Base-by-base conservation (phyloP, 1,140 invertebrate species). In the Microplitis demolitor region DNA sequence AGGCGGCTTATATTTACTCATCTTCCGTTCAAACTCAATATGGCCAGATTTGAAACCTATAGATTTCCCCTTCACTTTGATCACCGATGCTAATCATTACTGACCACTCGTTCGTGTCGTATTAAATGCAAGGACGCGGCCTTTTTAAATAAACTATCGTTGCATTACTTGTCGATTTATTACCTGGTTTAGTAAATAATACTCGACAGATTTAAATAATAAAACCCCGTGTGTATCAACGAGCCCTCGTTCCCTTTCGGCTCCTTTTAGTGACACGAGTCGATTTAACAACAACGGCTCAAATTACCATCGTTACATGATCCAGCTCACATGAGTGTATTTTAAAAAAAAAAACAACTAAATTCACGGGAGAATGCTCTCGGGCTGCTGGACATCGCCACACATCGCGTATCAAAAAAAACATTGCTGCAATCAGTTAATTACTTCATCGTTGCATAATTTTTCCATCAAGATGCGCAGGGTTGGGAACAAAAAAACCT, bases 311-410 rank as follows among this genome's bases (percentile, higher is more conserved):
- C 45, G 45, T 51, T 56, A 56, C 14, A 14, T 56, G 54, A 56
- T 56, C 54, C 56, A 60, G 9, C 31, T 31, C 4, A 8, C 11
- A 61, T 34, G 3, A 3, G 4, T 6, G 9, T 3, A 9, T 33
- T 5, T 24, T 33, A 6, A 61, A 61, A 61, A 31, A 39, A 39
- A 45, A 45, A 45, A 11, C 39, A 45, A 39, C 16, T 64, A 45
- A 16, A 35, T 62, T 64, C 62, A 64, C 62, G 62, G 62, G 62
- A 64, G 62, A 64, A 64, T 35, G 62, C 62, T 16, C 62, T 64
- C 62, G 16, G 39, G 8, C 37, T 45, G 39, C 6, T 45, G 39
- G 39, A 45, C 39, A 45, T 45, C 37, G 8, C 37, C 4, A 6
- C 39, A 45, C 39, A 45, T 11, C 39, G 11, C 39, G 39, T 5